Evolutionary conservation across 2,888 invertebrate species (phyloP), one percentile per base, ranked within the genome.

Genomic region (Salpingus planirostris): DNA sequence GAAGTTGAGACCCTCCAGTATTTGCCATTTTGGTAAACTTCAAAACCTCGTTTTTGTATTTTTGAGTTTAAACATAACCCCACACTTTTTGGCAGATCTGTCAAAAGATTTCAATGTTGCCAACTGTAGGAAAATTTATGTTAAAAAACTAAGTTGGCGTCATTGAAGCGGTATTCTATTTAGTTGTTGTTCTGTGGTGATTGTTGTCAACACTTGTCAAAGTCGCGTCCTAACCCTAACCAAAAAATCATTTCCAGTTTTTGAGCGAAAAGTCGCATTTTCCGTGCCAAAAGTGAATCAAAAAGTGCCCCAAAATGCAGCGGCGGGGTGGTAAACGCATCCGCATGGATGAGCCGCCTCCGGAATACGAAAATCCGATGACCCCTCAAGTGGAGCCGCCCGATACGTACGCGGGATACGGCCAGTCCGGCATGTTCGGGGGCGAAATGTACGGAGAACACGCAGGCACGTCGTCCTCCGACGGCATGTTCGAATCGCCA

Each of bases 311-410:
- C 11, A 71, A 66, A 53, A 85, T 89, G 84, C 85, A 86, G 64
- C 76, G 88, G 43, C 70, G 81, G 38, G 88, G 88, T 55, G 90
- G 90, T 47, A 91, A 90, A 69, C 74, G 89, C 47, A 90, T 90
- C 57, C 83, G 90, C 42, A 88, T 91, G 87, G 89, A 89, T 66
- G 88, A 88, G 64, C 86, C 86, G 37, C 87, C 88, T 29, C 87
- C 88, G 29, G 89, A 90, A 58, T 89, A 86, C 60, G 87, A 87
- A 21, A 82, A 80, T 46, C 78, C 80, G 3, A 69, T 70, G 68
- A 70, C 70, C 11, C 70, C 69, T 36, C 57, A 68, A 50, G 41
- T 60, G 39, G 75, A 75, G 46, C n/a, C n/a, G n/a, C 68, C 69
- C 29, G 68, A 69, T 13, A 62, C 65, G 13, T 70, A 66, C 46